These are phyloP conservation scores for Lepidocyrtinus sp. DNA, from an alignment of 2,888 invertebrate species.

Conservation along the genomic window DNA sequence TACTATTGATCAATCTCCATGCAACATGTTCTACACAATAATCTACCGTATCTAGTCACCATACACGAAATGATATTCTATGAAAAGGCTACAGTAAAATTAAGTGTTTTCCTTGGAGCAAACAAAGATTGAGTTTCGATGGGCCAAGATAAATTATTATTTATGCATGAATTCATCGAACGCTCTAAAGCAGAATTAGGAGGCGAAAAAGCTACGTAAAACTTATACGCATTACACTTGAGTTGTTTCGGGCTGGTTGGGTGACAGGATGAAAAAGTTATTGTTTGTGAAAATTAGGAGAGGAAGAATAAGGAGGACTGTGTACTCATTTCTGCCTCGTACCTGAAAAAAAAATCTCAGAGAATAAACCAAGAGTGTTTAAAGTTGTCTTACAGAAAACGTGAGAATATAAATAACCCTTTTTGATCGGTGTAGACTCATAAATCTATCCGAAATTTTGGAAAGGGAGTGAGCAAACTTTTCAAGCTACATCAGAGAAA, in stretches of 20 bases:
- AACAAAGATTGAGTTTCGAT: constrained; percentile 19
- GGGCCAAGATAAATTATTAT: constrained; percentile 48
- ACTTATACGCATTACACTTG: not conserved
- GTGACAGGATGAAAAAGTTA: constrained; percentile 59
- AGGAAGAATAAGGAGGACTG: constrained; percentile 20
- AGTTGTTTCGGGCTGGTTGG: not conserved
- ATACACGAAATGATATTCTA: not conserved
- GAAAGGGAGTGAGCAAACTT: constrained; percentile 24
- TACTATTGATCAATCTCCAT: not conserved
- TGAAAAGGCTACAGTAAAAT: not conserved
- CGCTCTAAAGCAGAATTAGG: not conserved
- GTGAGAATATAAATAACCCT: constrained; percentile 64
- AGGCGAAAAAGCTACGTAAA: not conserved
- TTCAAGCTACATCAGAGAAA: no score
- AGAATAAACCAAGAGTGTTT: not conserved
- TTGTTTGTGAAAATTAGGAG: constrained; percentile 53
- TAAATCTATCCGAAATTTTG: constrained; percentile 58
- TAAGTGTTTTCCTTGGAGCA: not conserved
- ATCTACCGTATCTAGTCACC: not conserved
- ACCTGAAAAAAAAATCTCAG: not conserved
- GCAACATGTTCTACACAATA: not conserved
- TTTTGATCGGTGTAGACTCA: constrained; percentile 59
- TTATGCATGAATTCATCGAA: constrained; percentile 59
- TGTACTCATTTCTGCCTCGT: not conserved
- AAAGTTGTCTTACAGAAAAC: constrained; percentile 38